Percentiles rank a stretch among this genome's conserved stretches.
Conservation (phyloP, 1,140 invertebrate species). For the Chlorops oryzae region DNA sequence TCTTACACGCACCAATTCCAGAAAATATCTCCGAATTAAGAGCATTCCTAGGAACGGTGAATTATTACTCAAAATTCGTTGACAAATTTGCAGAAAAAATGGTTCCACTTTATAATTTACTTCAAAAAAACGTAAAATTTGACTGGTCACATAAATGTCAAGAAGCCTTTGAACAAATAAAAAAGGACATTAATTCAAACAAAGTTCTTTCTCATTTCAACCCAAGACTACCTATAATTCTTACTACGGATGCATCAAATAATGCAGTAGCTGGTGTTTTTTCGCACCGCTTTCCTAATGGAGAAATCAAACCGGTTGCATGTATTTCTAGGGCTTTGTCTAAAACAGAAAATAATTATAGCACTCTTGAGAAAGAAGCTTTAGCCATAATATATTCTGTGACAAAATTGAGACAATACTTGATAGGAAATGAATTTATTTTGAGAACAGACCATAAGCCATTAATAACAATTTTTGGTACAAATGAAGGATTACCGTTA, state of each 20-base stretch:
- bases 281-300: slow-evolving; percentile 6
- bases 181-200: slow-evolving; percentile 8
- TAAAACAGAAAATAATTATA: no score
- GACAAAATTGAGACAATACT: no score
- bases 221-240: slow-evolving; percentile 12
- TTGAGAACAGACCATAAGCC: no score
- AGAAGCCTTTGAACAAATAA: slow-evolving; percentile 2
- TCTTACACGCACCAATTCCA: slow-evolving; percentile 20
- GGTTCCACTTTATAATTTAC: slow-evolving; percentile 30
- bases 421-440: no score
- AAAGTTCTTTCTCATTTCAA: slow-evolving; percentile 15
- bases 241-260: slow-evolving; percentile 16
- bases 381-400: no score
- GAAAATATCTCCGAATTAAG: slow-evolving; percentile 24
- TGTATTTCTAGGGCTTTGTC: no score
- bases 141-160: slow-evolving; percentile 19
- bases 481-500: no score
- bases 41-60: slow-evolving; percentile 30
- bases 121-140: slow-evolving; percentile 25
- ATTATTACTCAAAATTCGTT: slow-evolving; percentile 41
- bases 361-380: no score
- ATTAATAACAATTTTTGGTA: no score
- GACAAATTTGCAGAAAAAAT: slow-evolving; percentile 30
- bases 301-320: no score
- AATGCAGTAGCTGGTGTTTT: slow-evolving; percentile 14